Evolutionary conservation across 92 coral and sea anemone species (phyloP).

Genomic region (Porites rus): DNA sequence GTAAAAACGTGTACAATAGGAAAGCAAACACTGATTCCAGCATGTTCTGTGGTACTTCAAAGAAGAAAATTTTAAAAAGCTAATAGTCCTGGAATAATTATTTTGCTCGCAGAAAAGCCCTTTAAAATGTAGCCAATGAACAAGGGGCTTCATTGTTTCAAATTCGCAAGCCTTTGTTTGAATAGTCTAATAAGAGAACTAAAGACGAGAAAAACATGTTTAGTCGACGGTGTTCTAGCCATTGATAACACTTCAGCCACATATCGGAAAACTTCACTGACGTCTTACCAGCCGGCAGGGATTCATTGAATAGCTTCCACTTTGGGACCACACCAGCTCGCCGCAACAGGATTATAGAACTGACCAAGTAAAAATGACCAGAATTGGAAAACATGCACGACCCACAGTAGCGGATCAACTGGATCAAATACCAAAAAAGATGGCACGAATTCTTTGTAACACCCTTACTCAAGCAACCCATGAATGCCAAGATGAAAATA

Average conservation of each 20-base stretch:
- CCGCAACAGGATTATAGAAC: too few relatives aligned
- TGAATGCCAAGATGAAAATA: not conserved
- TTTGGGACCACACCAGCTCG: not conserved
- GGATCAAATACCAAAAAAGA: constrained; percentile 22
- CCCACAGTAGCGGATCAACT: not conserved
- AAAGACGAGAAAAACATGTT: not conserved
- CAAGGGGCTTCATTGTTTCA: not conserved
- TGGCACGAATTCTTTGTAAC: constrained; percentile 16
- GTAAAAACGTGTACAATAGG: too few relatives aligned
- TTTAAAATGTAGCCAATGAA: not conserved
- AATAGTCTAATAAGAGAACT: not conserved
- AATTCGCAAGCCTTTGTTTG: constrained; percentile 15
- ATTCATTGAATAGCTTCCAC: not conserved
- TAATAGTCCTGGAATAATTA: too few relatives aligned
- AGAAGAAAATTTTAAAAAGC: too few relatives aligned
- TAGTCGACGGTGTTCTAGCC: not conserved
- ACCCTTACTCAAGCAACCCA: constrained; percentile 8
- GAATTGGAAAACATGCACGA: not conserved
- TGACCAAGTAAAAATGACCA: not conserved
- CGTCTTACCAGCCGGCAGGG: not conserved
- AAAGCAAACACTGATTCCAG: too few relatives aligned
- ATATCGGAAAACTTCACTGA: not conserved
- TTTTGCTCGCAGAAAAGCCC: too few relatives aligned
- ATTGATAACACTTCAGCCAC: not conserved
- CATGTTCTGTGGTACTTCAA: too few relatives aligned